Base-by-base conservation (phyloP, 2,113 vertebrate genomes). In the Eidolon helvum region DNA sequence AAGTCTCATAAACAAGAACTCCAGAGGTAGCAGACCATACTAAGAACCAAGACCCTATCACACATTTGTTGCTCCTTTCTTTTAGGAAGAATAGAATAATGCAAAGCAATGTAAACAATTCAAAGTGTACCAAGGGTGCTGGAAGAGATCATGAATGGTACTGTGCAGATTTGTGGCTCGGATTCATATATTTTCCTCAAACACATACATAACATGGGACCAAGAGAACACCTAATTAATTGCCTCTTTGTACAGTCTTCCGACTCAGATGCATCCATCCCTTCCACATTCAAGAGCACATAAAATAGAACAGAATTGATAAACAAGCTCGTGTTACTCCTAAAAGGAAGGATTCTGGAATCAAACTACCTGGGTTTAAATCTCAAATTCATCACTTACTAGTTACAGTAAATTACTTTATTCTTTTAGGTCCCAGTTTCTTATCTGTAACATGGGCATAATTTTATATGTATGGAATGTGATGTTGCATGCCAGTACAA, bases 341-440 rank as follows among this genome's bases (percentile, higher is more conserved):
- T 35, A 26, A 96, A 79, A 87, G 57, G 30, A 94, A 75, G 50
- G 24, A 84, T 48, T 92, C 40, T 88, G 78, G 53, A 91, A 59
- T 55, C 90, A 57, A 75, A 83, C 75, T 68, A 79, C 55, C 40
- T 84, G 38, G 7, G 71, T 94, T 87, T 65, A 90, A 95, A 85
- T 77, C 43, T 18, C 10, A 71, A 68, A 57, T 22, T 48, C 33
- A 72, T 66, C 59, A 91, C 18, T 91, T 87, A 93, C 5, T 77
- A 59, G 38, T 14, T 87, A 30, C 10, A 68, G 87, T 38, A 24
- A 91, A 83, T 38, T 82, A 18, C n/a, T 95, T 95, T 82, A 96
- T 69, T 85, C 43, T 66, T 86, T 50, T 8, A 9, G 33, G 18
- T 11, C 12, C 4, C n/a, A 40, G 45, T 82, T 87, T 95, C 71